Evolutionary conservation across 2,797 vertebrate species (phyloP).

Genomic region (Tokudaia muenninki): DNA sequence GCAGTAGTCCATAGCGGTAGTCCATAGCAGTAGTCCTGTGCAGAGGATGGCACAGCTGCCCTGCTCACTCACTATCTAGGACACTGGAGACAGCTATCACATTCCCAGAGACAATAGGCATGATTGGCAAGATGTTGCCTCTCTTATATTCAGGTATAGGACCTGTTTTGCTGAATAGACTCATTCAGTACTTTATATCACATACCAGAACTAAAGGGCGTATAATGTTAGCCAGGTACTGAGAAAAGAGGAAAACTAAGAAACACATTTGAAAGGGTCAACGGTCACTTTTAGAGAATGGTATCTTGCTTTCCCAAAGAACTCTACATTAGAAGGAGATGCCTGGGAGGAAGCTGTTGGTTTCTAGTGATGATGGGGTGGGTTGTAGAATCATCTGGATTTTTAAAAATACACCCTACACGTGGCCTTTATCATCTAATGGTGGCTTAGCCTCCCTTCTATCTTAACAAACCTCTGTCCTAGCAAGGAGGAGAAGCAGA

Average conservation of each 20-base stretch:
- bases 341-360: neutral
- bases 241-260: conserved; percentile 70
- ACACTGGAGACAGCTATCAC: neutral
- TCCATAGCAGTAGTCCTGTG: neutral
- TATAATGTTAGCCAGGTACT: conserved; percentile 34
- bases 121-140: neutral
- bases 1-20: neutral
- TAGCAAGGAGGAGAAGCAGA: neutral
- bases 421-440: neutral
- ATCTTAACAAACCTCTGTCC: neutral
- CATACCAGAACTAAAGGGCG: conserved; percentile 69
- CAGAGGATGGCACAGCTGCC: neutral
- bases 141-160: neutral
- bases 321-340: neutral
- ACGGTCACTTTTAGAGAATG: conserved; percentile 55
- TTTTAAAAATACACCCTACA: too few species aligned
- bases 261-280: conserved; percentile 71
- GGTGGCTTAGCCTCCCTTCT: accelerated
- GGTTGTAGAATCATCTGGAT: too few species aligned
- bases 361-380: neutral
- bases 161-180: conserved; percentile 37
- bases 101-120: neutral
- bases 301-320: conserved; percentile 72
- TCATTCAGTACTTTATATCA: conserved; percentile 68
- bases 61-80: neutral